Percentiles rank a stretch among this genome's conserved stretches.
These are phyloP conservation scores for Falcunculus frontatus DNA, from an alignment of 2,113 vertebrate species.

Conservation along the genomic window DNA sequence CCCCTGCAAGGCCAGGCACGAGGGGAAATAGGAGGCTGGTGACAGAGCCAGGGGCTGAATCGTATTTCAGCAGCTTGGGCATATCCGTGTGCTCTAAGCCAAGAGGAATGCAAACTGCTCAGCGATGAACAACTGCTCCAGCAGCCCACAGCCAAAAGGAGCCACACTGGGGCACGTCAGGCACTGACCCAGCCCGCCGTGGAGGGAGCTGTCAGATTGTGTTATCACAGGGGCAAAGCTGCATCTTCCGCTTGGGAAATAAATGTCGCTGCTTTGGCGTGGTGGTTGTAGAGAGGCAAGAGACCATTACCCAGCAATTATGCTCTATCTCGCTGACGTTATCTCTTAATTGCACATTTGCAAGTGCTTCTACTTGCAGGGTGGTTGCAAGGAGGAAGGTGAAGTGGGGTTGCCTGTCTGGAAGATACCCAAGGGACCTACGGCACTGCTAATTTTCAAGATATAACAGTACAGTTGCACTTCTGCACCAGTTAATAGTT, in stretches of 20 bases:
- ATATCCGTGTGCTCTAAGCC: neutral
- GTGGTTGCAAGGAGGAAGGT: neutral
- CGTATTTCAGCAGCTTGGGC: neutral
- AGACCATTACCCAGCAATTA: conserved; percentile 36
- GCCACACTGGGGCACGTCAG: neutral
- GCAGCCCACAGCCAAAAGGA: neutral
- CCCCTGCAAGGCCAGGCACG: neutral
- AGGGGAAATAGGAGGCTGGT: neutral
- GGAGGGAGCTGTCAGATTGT: neutral
- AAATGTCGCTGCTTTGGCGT: neutral
- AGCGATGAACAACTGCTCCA: neutral
- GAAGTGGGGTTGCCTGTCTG: neutral
- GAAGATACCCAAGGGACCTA: neutral
- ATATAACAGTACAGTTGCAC: neutral
- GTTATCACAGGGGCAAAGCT: neutral
- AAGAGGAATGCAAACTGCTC: conserved; percentile 2
- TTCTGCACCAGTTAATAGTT: neutral
- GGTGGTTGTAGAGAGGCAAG: neutral
- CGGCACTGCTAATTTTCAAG: neutral
- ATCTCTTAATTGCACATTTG: conserved; percentile 38
- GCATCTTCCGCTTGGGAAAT: conserved; percentile 7
- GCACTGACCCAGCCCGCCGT: neutral
- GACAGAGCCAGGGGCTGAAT: neutral
- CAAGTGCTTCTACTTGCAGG: neutral
- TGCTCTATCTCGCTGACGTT: neutral